A percentile compares a stretch with the other conserved stretches of the same genome.
Evolutionary conservation across 1,140 invertebrate species (phyloP).

Genomic region (Spodoptera litura): DNA sequence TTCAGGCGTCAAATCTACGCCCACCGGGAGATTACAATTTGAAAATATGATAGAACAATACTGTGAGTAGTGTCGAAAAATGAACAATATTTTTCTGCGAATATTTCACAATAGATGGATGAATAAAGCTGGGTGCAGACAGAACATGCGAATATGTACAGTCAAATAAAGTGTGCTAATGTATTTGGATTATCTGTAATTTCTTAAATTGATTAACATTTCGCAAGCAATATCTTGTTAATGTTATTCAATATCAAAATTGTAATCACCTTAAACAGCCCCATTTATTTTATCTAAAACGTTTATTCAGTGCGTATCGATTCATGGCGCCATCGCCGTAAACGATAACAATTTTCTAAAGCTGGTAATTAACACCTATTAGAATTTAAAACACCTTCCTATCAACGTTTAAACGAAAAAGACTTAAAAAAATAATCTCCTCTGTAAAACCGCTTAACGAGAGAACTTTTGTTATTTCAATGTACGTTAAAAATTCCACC

Average conservation of each 20-base stretch:
- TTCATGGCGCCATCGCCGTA: conserved; percentile 5
- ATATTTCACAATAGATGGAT: no score
- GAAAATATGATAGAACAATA: background rate
- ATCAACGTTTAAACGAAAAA: background rate
- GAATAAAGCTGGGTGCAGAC: no score
- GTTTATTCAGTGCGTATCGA: background rate
- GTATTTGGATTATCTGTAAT: no score
- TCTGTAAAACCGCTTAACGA: conserved; percentile 1
- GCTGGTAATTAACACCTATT: conserved; percentile 3
- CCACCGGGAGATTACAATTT: background rate
- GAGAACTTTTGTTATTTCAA: conserved; percentile 8
- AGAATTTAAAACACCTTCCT: conserved; percentile 15
- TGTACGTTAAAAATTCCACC: conserved; percentile 23
- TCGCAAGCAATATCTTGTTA: background rate
- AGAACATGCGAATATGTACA: no score
- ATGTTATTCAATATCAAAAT: background rate
- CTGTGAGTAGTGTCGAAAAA: background rate
- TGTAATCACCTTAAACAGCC: background rate
- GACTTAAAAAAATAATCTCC: background rate
- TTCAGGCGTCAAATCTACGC: background rate
- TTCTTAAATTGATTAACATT: background rate
- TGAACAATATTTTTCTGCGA: no score
- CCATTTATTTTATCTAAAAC: conserved; percentile 1
- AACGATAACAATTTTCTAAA: conserved; percentile 13
- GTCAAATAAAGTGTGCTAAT: no score